Evolutionary conservation across 2,888 invertebrate species (phyloP).

Genomic region (Ochropacha duplaris): DNA sequence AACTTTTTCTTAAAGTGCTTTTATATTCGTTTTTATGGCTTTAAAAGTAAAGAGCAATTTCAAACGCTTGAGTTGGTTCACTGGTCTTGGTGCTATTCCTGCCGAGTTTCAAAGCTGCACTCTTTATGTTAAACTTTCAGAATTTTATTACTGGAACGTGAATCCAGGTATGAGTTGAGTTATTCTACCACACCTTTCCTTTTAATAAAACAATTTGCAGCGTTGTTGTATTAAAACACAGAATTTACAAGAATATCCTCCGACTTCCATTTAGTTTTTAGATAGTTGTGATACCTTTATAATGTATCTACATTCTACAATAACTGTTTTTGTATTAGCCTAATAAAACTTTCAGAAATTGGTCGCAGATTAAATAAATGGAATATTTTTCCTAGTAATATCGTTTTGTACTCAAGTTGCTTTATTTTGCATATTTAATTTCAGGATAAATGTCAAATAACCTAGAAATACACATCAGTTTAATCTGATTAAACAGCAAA

Average conservation of each 20-base stretch:
- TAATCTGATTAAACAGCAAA: background rate
- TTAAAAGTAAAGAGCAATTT: background rate
- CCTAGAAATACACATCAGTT: background rate
- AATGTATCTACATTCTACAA: too few species aligned
- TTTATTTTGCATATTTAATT: too few species aligned
- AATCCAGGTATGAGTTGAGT: background rate
- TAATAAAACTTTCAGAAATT: too few species aligned
- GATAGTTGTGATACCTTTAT: background rate
- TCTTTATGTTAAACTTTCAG: background rate
- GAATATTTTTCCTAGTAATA: too few species aligned
- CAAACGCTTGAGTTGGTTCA: background rate
- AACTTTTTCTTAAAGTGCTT: background rate
- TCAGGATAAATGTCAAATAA: background rate
- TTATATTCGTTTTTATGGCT: background rate
- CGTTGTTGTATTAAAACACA: background rate
- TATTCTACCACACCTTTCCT: background rate
- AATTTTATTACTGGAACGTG: conserved; percentile 1
- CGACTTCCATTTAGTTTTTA: background rate
- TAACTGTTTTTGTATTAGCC: too few species aligned
- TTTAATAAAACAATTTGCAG: background rate
- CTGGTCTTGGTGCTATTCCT: background rate
- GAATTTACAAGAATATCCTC: background rate
- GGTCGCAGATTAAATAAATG: too few species aligned
- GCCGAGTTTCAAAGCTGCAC: background rate
- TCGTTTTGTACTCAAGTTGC: too few species aligned